Conservation (phyloP, 2,113 vertebrate genomes). For the Hipposideros armiger region DNA sequence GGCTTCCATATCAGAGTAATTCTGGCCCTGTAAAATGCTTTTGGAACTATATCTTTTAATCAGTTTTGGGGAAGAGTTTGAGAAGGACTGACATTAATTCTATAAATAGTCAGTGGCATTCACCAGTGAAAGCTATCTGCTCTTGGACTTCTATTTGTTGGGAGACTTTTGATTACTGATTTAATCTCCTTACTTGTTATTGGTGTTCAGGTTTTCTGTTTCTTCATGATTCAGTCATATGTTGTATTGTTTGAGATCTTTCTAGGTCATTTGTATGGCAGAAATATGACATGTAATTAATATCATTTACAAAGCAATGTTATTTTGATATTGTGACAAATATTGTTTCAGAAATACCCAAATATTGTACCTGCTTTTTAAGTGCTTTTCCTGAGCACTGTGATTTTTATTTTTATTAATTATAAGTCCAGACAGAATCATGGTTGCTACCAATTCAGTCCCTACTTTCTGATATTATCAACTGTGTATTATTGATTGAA, state of each 20-base stretch:
- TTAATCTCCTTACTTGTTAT: not conserved
- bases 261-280: not conserved
- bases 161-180: not conserved
- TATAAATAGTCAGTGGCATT: not conserved
- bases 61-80: not conserved
- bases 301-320: not conserved
- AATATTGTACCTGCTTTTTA: not conserved
- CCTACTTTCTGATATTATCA: conserved; percentile 11
- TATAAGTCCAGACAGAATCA: not conserved
- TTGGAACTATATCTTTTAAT: not conserved
- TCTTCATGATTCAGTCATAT: not conserved
- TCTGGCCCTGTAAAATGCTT: not conserved
- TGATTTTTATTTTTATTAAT: conserved; percentile 5
- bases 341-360: conserved; percentile 21
- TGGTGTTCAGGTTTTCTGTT: conserved; percentile 24
- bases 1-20: not conserved
- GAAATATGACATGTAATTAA: conserved; percentile 40
- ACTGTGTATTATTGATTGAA: not conserved
- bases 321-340: conserved; percentile 9
- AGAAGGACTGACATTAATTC: not conserved
- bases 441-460: conserved; percentile 2
- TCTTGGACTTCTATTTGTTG: not conserved
- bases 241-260: conserved; percentile 9
- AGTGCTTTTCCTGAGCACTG: not conserved
- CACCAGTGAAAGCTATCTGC: not conserved